Evolutionary conservation across 2,888 invertebrate genomes (phyloP).

Genomic region (Latheticus oryzae): DNA sequence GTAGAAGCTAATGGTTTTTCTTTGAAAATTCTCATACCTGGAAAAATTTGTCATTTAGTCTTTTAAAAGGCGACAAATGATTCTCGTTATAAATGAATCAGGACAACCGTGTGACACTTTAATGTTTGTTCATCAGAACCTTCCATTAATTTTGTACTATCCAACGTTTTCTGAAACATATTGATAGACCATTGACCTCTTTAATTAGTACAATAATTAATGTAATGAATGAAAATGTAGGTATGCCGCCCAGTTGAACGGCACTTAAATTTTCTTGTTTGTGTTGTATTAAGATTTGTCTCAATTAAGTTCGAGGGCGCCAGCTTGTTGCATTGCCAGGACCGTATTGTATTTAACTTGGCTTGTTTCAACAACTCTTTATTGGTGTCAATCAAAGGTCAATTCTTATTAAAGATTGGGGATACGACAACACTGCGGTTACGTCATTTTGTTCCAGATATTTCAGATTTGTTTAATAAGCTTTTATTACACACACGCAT

Average conservation of each 20-base stretch:
- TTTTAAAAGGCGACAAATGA: constrained; percentile 37
- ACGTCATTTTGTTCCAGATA: constrained; percentile 59
- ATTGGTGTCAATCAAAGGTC: constrained; percentile 65
- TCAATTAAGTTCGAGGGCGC: constrained; percentile 41
- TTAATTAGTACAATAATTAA: constrained; percentile 34
- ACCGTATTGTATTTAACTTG: constrained; percentile 50
- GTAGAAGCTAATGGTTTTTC: constrained; percentile 49
- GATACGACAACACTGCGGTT: constrained; percentile 57
- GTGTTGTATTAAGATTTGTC: constrained; percentile 40
- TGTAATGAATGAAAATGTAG: constrained; percentile 37
- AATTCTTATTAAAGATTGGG: constrained; percentile 63
- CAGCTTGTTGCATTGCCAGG: constrained; percentile 49
- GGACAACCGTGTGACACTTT: constrained; percentile 34
- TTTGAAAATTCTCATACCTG: constrained; percentile 42
- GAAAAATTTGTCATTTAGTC: constrained; percentile 41
- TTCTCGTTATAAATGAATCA: constrained; percentile 37
- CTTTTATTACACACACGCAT: constrained; percentile 37
- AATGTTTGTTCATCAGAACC: constrained; percentile 30
- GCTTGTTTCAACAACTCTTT: constrained; percentile 59
- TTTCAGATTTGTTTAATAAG: constrained; percentile 58
- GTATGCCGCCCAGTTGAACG: constrained; percentile 34
- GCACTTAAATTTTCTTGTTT: constrained; percentile 39
- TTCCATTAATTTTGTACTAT: constrained; percentile 25
- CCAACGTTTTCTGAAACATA: constrained; percentile 30
- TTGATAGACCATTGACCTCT: constrained; percentile 35